Base-by-base conservation (phyloP, 2,888 invertebrate species). In the Iselma pallidipennis region DNA sequence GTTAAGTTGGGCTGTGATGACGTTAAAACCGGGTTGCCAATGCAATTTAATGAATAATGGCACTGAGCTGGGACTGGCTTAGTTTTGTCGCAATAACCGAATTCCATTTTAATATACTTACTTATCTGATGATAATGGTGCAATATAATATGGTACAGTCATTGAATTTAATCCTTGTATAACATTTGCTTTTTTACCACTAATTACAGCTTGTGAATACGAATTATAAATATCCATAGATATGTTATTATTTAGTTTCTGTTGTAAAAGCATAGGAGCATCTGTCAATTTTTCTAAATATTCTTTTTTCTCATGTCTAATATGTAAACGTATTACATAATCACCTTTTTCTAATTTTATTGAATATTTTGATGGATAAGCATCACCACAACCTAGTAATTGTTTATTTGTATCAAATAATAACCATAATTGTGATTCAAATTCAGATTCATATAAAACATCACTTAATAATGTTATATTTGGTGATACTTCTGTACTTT, bases 401-500 rank as follows among this genome's bases (percentile, higher is more conserved):
- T 94, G 92, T 82, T 98, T 98, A 81, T 94, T 94, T 59, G 85
- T 83, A 82, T 97, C 96, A 83, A 92, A 98, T 64, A 98, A 66
- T 92, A 97, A 94, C 96, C 98, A 98, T 80, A 98, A 85, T 82
- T 98, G 96, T 6, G 95, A 92, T 82, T 98, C 98, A 79, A 91
- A 96, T 82, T 97, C 96, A 0, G 92, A 93, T 82, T 99, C 98
- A 80, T 99, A 99, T 42, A 99, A 84, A 76, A 94, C 86, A 76
- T 94, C 91, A 79, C 92, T 93, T 33, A 99, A 85, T 60, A 94
- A 77, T 0, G 95, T 88, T 62, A 91, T 88, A 76, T 91, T 90
- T 0, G 94, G 88, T 0, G 91, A 85, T 48, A 95, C 89, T 82
- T 97, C 97, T 2, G 91, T 90, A 0, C 89, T 83, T 79, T 96